phyloP scores from a whole-genome alignment of 2,113 vertebrate genomes.

The Podocnemis expansa region DNA sequence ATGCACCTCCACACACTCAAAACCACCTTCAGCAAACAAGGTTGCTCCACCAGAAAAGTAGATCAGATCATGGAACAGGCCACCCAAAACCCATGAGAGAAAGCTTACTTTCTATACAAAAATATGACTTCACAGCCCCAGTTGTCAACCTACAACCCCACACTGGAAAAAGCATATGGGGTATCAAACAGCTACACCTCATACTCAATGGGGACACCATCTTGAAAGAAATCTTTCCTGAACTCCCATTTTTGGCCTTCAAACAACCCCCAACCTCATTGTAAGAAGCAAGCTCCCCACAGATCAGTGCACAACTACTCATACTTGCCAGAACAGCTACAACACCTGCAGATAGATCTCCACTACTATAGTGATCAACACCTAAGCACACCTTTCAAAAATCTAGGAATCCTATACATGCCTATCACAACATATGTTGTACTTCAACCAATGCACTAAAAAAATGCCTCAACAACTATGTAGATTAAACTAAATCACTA shows the following conservation, averaged over 20 bases:
- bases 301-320: not conserved
- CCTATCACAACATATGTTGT: not conserved
- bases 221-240: not conserved
- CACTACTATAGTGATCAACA: not conserved
- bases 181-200: not conserved
- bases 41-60: not conserved
- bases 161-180: not conserved
- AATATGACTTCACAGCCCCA: not conserved
- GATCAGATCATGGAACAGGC: not conserved
- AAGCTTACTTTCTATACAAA: not conserved
- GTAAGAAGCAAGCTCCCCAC: not conserved
- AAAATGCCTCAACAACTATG: not conserved
- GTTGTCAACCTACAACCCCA: not conserved
- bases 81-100: not conserved
- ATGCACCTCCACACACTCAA: not conserved
- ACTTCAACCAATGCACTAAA: not conserved
- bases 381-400: not conserved
- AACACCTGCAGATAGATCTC: not conserved
- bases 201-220: not conserved
- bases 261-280: not conserved
- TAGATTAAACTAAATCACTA: not conserved
- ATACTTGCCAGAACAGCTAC: not conserved
- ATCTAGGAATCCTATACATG: not conserved
- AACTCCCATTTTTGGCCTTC: not conserved
- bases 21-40: not conserved